Evolutionary conservation across 2,113 vertebrate genomes (phyloP).

Genomic region (Rutilus rutilus): DNA sequence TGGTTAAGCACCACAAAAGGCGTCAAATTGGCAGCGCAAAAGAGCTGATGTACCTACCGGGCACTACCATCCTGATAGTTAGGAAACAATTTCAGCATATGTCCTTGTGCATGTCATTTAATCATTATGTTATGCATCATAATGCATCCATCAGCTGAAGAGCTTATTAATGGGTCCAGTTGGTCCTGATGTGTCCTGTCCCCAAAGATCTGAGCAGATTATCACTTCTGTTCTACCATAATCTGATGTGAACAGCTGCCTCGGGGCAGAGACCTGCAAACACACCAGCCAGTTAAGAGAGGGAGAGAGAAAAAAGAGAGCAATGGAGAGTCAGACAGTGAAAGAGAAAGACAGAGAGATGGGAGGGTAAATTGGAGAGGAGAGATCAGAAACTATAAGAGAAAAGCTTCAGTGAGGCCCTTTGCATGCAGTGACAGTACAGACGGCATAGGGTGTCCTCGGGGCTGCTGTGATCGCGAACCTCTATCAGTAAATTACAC

Average conservation of each 20-base stretch:
- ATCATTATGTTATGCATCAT: slow-evolving; percentile 19
- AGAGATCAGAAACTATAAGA: slow-evolving; percentile 38
- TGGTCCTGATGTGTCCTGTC: slow-evolving; percentile 27
- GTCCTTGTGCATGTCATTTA: slow-evolving; percentile 18
- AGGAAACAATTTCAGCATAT: slow-evolving; percentile 14
- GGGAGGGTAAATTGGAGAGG: slow-evolving; percentile 35
- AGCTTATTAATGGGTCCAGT: slow-evolving; percentile 2
- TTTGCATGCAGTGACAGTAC: slow-evolving; percentile 43
- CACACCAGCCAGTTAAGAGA: slow-evolving; percentile 40
- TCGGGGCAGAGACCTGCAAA: slow-evolving; percentile 40
- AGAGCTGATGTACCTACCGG: slow-evolving; percentile 1
- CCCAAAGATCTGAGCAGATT: slow-evolving; percentile 39
- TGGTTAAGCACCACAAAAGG: slow-evolving; percentile 5
- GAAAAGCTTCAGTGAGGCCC: slow-evolving; percentile 16
- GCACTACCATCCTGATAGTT: background rate
- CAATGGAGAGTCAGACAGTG: background rate
- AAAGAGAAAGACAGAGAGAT: background rate
- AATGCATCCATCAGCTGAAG: slow-evolving; percentile 17
- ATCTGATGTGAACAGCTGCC: slow-evolving; percentile 44
- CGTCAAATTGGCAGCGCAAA: background rate
- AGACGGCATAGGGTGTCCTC: slow-evolving; percentile 16
- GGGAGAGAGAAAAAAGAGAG: background rate
- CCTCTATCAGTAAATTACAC: slow-evolving; percentile 41
- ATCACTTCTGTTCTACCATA: slow-evolving; percentile 29
- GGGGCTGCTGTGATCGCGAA: slow-evolving; percentile 27